Evolutionary conservation across 1,140 invertebrate species (phyloP).

Genomic region (Chymomyza costata): DNA sequence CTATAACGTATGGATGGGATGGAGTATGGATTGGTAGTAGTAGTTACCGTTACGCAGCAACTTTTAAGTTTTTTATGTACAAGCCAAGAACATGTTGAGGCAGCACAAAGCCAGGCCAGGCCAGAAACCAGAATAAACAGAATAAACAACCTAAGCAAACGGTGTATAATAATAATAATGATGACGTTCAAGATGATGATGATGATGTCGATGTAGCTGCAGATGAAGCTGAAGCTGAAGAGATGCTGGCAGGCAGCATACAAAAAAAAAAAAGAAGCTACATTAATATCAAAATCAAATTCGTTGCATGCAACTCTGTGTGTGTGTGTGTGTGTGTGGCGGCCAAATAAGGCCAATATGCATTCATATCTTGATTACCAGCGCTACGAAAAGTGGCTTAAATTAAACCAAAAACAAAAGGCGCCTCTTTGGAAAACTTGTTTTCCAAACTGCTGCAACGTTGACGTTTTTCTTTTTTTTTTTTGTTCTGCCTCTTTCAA

Average conservation of each 20-base stretch:
- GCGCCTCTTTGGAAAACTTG: constrained; percentile 8
- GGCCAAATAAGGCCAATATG: constrained; percentile 2
- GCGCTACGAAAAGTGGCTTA: constrained; percentile 33
- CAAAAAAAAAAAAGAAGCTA: no score
- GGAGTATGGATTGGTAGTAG: constrained; percentile 36
- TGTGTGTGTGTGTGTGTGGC: not conserved
- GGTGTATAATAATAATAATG: constrained; percentile 35
- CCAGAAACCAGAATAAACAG: constrained; percentile 29
- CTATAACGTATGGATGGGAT: constrained; percentile 8
- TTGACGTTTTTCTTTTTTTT: no score
- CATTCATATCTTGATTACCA: not conserved
- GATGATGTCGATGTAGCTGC: not conserved
- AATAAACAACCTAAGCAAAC: constrained; percentile 14
- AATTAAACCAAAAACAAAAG: constrained; percentile 19
- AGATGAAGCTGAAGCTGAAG: constrained; percentile 2
- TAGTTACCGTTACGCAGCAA: constrained; percentile 66
- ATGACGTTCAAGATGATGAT: constrained; percentile 22
- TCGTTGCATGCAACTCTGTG: not conserved
- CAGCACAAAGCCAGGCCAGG: not conserved
- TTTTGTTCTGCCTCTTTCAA: no score
- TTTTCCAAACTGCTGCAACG: not conserved
- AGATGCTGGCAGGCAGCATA: no score
- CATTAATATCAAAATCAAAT: no score
- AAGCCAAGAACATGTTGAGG: constrained; percentile 34
- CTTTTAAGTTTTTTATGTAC: constrained; percentile 30